These are phyloP conservation scores for Centropyge bicolor DNA, from an alignment of 2,797 vertebrate species.

Conservation along the genomic window DNA sequence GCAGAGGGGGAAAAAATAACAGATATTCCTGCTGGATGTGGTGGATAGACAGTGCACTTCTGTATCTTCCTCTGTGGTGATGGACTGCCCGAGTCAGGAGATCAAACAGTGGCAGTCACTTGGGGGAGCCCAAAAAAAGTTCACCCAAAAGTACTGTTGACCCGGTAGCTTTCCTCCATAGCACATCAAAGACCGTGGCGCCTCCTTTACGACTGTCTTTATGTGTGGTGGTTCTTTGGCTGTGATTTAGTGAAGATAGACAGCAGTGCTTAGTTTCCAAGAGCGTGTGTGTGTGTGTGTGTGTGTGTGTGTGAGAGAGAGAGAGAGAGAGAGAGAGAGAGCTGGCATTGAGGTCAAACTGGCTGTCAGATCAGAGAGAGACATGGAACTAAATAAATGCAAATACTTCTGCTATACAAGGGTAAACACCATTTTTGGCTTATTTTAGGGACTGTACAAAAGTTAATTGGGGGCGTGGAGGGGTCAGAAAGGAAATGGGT, in stretches of 20 bases:
- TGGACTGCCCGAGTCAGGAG: constrained; percentile 28
- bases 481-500: background rate
- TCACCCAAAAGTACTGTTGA: constrained; percentile 12
- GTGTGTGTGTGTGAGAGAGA: background rate
- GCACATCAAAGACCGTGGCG: constrained; percentile 29
- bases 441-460: background rate
- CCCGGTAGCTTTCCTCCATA: constrained; percentile 32
- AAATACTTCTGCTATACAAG: background rate
- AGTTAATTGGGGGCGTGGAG: background rate
- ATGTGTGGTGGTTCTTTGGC: constrained; percentile 15
- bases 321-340: too few relatives aligned
- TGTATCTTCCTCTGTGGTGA: constrained; percentile 26
- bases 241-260: constrained; percentile 30
- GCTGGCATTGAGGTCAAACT: constrained; percentile 38
- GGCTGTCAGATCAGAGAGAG: constrained; percentile 40
- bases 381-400: constrained; percentile 11
- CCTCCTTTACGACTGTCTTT: constrained; percentile 20
- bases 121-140: constrained; percentile 35
- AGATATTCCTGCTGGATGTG: constrained; percentile 41
- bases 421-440: constrained; percentile 12
- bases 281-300: background rate
- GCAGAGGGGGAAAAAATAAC: constrained; percentile 27
- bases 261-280: constrained; percentile 16
- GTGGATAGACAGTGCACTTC: background rate
- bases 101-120: constrained; percentile 41